Percentiles rank a stretch among this genome's conserved stretches.
These are phyloP conservation scores for Cataglyphis livida DNA, from an alignment of 2,888 invertebrate genomes.

Conservation along the genomic window DNA sequence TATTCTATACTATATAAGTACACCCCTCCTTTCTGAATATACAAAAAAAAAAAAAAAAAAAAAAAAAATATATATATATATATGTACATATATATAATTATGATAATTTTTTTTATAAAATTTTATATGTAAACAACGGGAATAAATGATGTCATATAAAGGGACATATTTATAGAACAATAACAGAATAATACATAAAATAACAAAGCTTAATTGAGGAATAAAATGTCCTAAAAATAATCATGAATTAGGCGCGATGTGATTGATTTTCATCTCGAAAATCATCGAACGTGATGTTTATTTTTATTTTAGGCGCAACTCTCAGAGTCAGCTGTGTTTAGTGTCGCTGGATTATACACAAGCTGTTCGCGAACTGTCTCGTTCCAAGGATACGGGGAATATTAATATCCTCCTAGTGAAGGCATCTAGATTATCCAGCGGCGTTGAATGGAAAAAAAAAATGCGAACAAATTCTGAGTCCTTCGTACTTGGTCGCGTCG, in stretches of 20 bases:
- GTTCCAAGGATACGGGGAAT: conserved; percentile 61
- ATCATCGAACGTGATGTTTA: conserved; percentile 18
- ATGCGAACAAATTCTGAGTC: conserved; percentile 22
- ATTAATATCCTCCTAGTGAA: conserved; percentile 53
- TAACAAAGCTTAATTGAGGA: background rate
- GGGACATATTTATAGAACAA: background rate
- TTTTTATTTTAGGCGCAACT: conserved; percentile 34
- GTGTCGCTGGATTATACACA: conserved; percentile 21
- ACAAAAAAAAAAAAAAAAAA: too few species aligned
- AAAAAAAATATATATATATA: too few species aligned
- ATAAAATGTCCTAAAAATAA: conserved; percentile 26
- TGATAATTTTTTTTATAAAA: background rate
- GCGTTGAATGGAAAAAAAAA: conserved; percentile 5
- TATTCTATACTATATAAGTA: background rate
- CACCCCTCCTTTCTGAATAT: background rate
- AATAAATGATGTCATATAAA: background rate
- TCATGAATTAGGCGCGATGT: background rate
- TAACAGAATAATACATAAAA: background rate
- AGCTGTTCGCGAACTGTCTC: conserved; percentile 35
- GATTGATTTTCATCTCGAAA: conserved; percentile 28
- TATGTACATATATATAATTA: too few species aligned
- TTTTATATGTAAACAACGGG: background rate
- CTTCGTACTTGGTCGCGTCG: conserved; percentile 30
- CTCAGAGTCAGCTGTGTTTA: background rate
- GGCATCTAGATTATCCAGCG: conserved; percentile 36